Percentiles rank a stretch among this genome's conserved stretches.
Evolutionary conservation across 2,113 vertebrate species (phyloP).

Genomic region (Trematocara macrostoma): DNA sequence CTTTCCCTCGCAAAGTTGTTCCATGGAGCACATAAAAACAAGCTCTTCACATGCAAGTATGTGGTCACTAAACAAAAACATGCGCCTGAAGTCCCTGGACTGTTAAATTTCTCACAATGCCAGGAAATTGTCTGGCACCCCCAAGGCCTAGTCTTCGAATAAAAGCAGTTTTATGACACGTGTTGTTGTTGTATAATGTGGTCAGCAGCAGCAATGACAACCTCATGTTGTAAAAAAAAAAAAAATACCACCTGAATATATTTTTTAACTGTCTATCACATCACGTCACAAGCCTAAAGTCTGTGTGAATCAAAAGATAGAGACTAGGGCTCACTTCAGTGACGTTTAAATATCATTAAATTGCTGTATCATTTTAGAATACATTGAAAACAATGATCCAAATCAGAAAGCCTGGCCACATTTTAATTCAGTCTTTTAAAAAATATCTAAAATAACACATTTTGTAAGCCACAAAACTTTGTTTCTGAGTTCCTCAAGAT

Average conservation of each 20-base stretch:
- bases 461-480: neutral
- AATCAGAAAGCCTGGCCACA: neutral
- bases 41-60: constrained; percentile 56
- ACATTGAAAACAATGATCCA: neutral
- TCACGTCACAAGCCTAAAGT: neutral
- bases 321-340: neutral
- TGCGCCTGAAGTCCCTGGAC: constrained; percentile 44
- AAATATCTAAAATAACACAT: neutral
- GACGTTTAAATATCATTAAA: neutral
- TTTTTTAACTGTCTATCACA: neutral
- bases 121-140: constrained; percentile 59
- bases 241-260: neutral
- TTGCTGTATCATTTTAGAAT: neutral
- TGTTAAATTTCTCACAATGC: constrained; percentile 63
- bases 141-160: constrained; percentile 36
- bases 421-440: neutral
- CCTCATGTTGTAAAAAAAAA: neutral
- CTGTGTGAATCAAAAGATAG: neutral
- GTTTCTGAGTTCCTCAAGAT: neutral
- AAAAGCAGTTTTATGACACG: neutral
- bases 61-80: constrained; percentile 53
- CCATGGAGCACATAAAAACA: constrained; percentile 57
- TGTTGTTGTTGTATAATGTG: neutral
- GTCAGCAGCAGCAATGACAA: neutral
- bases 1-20: constrained; percentile 37